A percentile compares a stretch with the other conserved stretches of the same genome.
These are phyloP conservation scores for Acrossocheilus wenchowensis DNA, from an alignment of 2,797 vertebrate genomes.

Conservation along the genomic window DNA sequence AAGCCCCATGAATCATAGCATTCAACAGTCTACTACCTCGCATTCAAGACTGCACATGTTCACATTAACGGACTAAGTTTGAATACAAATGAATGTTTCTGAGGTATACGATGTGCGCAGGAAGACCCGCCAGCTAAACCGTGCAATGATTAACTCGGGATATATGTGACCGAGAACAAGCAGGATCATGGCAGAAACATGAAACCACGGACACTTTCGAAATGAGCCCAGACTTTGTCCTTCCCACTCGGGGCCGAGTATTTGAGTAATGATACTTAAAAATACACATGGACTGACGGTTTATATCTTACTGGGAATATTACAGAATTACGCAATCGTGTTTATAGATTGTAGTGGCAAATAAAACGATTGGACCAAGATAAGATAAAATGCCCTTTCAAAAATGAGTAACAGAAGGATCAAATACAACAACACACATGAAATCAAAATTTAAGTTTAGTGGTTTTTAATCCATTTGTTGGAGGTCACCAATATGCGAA, in stretches of 20 bases:
- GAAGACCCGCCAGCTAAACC: background rate
- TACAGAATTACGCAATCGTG: background rate
- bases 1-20: background rate
- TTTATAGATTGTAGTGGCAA: background rate
- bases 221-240: background rate
- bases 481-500: background rate
- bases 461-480: background rate
- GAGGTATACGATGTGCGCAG: too few species aligned
- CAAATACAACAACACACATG: background rate
- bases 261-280: background rate
- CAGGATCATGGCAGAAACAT: background rate
- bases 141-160: background rate
- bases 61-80: background rate
- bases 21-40: background rate
- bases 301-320: background rate
- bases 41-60: conserved; percentile 10
- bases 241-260: too few species aligned
- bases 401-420: background rate
- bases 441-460: background rate
- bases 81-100: background rate
- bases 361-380: background rate
- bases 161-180: background rate
- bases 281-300: background rate
- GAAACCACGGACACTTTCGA: background rate
- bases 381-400: background rate